Evolutionary conservation across 1,140 invertebrate genomes (phyloP).

Genomic region (Euwallacea similis): DNA sequence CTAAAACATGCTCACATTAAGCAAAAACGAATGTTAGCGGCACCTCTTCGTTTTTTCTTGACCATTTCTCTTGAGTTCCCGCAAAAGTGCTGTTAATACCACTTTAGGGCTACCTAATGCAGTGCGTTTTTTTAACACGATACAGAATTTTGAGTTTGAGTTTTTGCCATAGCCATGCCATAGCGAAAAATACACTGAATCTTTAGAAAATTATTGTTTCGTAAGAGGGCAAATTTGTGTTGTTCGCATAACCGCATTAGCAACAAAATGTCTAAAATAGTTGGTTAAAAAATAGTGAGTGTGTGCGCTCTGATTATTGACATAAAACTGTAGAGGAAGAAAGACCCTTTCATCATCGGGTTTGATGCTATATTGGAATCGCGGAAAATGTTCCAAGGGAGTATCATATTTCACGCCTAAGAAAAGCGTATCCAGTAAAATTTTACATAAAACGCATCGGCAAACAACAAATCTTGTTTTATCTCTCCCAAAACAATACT

Average conservation of each 20-base stretch:
- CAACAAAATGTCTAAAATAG: no score
- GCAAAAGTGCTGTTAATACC: conserved; percentile 31
- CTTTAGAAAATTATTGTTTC: no score
- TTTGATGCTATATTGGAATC: background rate
- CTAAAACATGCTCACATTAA: conserved; percentile 31
- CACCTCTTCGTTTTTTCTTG: conserved; percentile 23
- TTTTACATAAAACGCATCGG: conserved; percentile 30
- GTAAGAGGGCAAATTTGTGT: no score
- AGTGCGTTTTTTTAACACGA: no score
- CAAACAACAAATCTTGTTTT: conserved; percentile 31
- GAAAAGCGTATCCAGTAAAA: conserved; percentile 3
- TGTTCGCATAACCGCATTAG: no score
- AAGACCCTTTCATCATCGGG: background rate
- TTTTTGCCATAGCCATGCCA: no score
- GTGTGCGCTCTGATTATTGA: no score
- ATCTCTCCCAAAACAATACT: conserved; percentile 35
- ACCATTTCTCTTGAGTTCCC: background rate
- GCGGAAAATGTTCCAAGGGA: background rate
- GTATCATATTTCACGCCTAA: background rate
- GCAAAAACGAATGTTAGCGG: conserved; percentile 35
- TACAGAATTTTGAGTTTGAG: no score
- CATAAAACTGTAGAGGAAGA: no score
- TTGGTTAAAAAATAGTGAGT: no score
- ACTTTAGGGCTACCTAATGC: conserved; percentile 10
- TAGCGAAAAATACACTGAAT: no score